These are phyloP conservation scores for Phrynosoma blainvillii DNA, from an alignment of 2,113 vertebrate genomes.

Conservation along the genomic window DNA sequence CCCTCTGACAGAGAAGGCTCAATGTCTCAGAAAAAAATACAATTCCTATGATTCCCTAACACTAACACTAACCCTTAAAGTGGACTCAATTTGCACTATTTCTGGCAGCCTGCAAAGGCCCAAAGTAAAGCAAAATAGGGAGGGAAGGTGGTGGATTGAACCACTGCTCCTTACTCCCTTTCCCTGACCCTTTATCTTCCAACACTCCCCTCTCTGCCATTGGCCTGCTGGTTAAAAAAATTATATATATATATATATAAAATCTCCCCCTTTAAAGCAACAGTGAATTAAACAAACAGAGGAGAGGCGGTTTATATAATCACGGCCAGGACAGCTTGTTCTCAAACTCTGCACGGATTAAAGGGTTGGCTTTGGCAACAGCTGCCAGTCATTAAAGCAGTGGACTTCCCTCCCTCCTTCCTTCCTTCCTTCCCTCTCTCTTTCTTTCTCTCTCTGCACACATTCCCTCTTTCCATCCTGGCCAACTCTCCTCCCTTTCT, in stretches of 20 bases:
- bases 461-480: too few relatives aligned
- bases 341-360: slow-evolving; percentile 72
- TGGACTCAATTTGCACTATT: too few relatives aligned
- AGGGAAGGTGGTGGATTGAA: too few relatives aligned
- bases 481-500: too few relatives aligned
- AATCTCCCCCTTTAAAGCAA: neutral
- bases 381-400: slow-evolving; percentile 65
- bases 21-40: too few relatives aligned
- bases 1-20: too few relatives aligned
- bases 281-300: slow-evolving; percentile 73
- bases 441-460: too few relatives aligned
- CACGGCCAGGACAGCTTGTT: slow-evolving; percentile 66
- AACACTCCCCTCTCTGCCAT: slow-evolving; percentile 57
- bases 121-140: too few relatives aligned
- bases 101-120: too few relatives aligned
- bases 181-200: neutral
- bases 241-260: neutral
- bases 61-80: too few relatives aligned
- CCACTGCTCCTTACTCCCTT: neutral
- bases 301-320: slow-evolving; percentile 73
- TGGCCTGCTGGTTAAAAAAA: slow-evolving; percentile 56
- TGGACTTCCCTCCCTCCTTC: slow-evolving; percentile 41
- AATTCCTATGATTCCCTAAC: too few relatives aligned
- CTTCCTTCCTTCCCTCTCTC: neutral
- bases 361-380: slow-evolving; percentile 57